Conservation (phyloP, 2,888 invertebrate genomes). For the Ypsolopha scabrella region DNA sequence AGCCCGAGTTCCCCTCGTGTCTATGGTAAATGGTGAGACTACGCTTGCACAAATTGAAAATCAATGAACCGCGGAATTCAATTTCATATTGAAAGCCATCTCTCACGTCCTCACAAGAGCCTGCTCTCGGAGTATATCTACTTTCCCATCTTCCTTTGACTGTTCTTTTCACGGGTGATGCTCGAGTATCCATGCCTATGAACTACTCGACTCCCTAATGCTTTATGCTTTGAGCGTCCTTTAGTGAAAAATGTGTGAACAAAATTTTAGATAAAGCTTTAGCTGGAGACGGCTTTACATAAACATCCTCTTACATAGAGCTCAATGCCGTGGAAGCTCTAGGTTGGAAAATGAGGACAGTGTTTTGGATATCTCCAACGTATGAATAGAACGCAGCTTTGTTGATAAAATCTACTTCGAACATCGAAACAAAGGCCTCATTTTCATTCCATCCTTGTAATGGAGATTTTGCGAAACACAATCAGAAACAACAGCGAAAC, state of each 20-base stretch:
- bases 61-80: slow-evolving; percentile 76
- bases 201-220: neutral
- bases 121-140: slow-evolving; percentile 19
- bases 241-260: neutral
- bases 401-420: too few species aligned
- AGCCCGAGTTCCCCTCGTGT: slow-evolving; percentile 38
- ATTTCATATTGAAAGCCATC: slow-evolving; percentile 75
- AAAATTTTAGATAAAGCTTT: neutral
- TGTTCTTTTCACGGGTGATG: slow-evolving; percentile 1
- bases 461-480: too few species aligned
- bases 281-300: neutral
- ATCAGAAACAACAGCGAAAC: too few species aligned
- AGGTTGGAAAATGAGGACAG: too few species aligned
- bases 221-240: neutral
- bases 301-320: too few species aligned
- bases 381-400: too few species aligned
- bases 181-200: neutral
- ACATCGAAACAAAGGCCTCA: too few species aligned
- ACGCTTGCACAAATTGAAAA: slow-evolving; percentile 69
- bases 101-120: slow-evolving; percentile 48
- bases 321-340: too few species aligned
- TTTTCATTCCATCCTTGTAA: too few species aligned
- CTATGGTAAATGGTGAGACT: slow-evolving; percentile 60
- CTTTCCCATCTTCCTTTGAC: slow-evolving; percentile 1
- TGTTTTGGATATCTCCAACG: too few species aligned